These are phyloP conservation scores for Gymnodraco acuticeps DNA, from an alignment of 2,797 vertebrate genomes.

Conservation along the genomic window DNA sequence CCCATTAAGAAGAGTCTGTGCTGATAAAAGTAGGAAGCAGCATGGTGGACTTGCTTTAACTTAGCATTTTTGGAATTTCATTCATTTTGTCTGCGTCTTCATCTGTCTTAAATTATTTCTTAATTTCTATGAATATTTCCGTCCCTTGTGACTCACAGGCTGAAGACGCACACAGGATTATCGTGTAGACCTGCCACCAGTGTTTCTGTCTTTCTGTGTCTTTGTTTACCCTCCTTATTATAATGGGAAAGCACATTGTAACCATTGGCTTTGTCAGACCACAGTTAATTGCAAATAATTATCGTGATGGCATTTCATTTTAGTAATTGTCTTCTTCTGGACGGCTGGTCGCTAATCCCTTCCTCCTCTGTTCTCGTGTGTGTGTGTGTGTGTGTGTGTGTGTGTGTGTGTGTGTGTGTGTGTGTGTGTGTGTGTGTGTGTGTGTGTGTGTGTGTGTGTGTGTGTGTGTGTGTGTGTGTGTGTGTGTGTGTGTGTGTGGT, in stretches of 20 bases:
- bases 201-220: constrained; percentile 48
- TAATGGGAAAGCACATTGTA: constrained; percentile 68
- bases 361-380: constrained; percentile 69
- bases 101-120: constrained; percentile 38
- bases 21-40: constrained; percentile 46
- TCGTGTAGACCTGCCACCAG: constrained; percentile 58
- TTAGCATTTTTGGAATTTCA: constrained; percentile 38
- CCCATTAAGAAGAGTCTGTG: constrained; percentile 57
- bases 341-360: constrained; percentile 72
- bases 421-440: background rate
- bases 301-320: constrained; percentile 81
- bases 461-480: background rate
- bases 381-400: constrained; percentile 32
- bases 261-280: constrained; percentile 71
- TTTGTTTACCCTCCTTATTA: constrained; percentile 73
- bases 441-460: no score
- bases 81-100: constrained; percentile 27
- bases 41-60: constrained; percentile 15
- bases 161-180: constrained; percentile 56
- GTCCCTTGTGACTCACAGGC: constrained; percentile 37
- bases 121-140: constrained; percentile 44
- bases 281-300: constrained; percentile 82
- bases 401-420: constrained; percentile 12
- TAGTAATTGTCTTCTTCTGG: constrained; percentile 80
- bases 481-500: no score